Conservation (phyloP, 2,113 vertebrate genomes). For the Muntiacus reevesi region DNA sequence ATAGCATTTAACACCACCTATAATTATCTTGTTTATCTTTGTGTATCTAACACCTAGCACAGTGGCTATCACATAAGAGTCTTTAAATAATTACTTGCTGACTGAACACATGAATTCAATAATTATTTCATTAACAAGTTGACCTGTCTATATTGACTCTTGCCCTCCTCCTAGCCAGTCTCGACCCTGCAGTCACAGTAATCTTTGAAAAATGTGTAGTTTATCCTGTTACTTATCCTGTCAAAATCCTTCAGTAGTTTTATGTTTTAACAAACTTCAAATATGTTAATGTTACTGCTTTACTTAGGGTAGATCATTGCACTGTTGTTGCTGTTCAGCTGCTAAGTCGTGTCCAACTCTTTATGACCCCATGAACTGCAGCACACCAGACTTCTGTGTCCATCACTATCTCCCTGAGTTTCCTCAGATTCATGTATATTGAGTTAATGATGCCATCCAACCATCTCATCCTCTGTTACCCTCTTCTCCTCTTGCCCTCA, state of each 20-base stretch:
- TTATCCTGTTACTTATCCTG: not conserved
- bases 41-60: not conserved
- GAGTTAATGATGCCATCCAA: not conserved
- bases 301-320: not conserved
- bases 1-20: not conserved
- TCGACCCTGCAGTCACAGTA: not conserved
- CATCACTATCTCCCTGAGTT: not conserved
- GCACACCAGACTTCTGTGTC: not conserved
- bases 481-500: not conserved
- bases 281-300: not conserved
- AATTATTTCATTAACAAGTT: constrained; percentile 1
- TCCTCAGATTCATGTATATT: not conserved
- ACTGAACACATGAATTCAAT: constrained; percentile 24
- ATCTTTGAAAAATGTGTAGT: not conserved
- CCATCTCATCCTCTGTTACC: not conserved
- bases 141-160: not conserved
- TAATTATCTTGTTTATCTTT: not conserved
- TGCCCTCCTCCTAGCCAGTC: not conserved
- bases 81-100: not conserved
- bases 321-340: not conserved
- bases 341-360: not conserved
- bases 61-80: not conserved
- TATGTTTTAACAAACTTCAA: not conserved
- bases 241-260: not conserved
- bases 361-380: not conserved